Evolutionary conservation across 2,888 invertebrate species (phyloP).

Genomic region (Megamerina dolium): DNA sequence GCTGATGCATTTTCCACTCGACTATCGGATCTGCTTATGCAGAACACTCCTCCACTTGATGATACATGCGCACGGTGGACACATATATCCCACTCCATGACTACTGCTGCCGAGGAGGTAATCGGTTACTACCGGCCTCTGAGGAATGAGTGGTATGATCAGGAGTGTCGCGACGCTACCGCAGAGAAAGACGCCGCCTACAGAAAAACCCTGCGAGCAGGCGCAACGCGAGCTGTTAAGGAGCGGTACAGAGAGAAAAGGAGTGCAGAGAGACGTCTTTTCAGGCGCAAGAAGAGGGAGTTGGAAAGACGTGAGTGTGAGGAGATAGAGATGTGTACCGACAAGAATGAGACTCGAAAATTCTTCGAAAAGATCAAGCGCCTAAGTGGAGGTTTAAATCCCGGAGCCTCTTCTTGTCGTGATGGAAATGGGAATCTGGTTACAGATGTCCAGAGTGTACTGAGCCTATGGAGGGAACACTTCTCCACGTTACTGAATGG

Average conservation of each 20-base stretch:
- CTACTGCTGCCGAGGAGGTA: constrained; percentile 2
- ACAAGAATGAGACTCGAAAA: neutral
- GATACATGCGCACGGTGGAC: neutral
- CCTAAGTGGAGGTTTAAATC: neutral
- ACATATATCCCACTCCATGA: neutral
- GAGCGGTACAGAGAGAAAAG: neutral
- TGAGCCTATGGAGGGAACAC: neutral
- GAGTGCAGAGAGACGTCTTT: neutral
- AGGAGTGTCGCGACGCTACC: constrained; percentile 6
- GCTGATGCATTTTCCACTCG: neutral
- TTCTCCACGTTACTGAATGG: constrained; percentile 2
- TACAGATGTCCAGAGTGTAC: too few relatives aligned
- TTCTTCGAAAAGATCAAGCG: constrained; percentile 3
- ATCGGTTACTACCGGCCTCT: constrained; percentile 1
- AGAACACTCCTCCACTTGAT: neutral
- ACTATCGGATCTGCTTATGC: neutral
- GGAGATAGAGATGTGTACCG: neutral
- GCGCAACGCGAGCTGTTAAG: neutral
- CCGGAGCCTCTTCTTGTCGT: neutral
- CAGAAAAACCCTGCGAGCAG: neutral
- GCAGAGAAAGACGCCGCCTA: constrained; percentile 9
- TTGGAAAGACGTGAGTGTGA: constrained; percentile 1
- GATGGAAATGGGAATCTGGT: neutral
- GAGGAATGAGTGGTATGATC: constrained; percentile 1
- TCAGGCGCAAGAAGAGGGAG: neutral